Evolutionary conservation across 1,140 invertebrate species (phyloP), one percentile per base, ranked within the genome.

Genomic region (Caenorhabditis brenneri): DNA sequence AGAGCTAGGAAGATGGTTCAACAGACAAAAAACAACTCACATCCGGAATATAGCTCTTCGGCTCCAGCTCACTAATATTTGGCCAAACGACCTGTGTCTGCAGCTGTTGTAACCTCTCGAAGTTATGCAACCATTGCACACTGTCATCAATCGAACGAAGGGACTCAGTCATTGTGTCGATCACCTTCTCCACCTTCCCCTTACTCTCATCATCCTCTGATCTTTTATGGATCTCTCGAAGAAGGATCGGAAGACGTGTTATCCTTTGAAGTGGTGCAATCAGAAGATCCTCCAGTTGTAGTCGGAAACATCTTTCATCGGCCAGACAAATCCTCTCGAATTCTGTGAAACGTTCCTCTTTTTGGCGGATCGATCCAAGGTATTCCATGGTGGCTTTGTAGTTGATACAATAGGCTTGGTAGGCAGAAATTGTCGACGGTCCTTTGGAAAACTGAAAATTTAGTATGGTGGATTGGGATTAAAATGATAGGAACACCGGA

Each of bases 111-210:
- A 94, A 91, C 48, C 94, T 90, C 87, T 94, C 94, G 91, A 94
- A 94, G 88, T 94, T 94, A 86, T 94, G 94, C 65, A 94, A 89
- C 94, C 94, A 94, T 88, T 93, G 93, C 92, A 94, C 94, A 89
- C 94, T 94, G 83, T 94, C 94, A 90, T 94, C 94, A 55, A 94
- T 91, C 86, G 93, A 93, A 82, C 94, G 91, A 29, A 94, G 90
- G 19, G 93, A 94, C 81, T 92, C 92, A 88, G 94, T 94, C 87
- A 94, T 93, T 79, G 93, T 92, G 85, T 94, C 93, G 16, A 94
- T 91, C 42, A 94, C 93, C 85, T 92, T 91, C 31, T 91, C 89
- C 51, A 94, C 92, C 46, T 92, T 91, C 79, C 92, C 90, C 60
- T 92, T 92, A 85, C 94, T 93, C 36, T 91, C 88, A 0, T 89